phyloP scores from a whole-genome alignment of 2,888 invertebrate species.

The Cosmia pyralina region DNA sequence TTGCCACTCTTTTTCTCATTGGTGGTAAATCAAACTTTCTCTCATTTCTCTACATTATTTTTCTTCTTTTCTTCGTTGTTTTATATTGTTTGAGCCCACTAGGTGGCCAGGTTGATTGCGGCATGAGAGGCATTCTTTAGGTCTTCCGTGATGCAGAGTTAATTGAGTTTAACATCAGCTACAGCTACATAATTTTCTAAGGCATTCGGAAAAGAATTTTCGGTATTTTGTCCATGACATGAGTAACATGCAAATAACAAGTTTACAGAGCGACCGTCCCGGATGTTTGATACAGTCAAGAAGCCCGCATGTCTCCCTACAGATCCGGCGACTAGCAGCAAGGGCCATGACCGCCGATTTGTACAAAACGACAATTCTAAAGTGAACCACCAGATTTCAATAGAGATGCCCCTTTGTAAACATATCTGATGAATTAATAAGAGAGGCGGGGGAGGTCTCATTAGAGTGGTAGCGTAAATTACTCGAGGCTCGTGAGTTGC shows the following conservation, averaged over 20 bases:
- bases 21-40: not conserved
- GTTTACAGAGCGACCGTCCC: constrained; percentile 65
- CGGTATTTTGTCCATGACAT: constrained; percentile 36
- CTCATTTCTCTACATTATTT: not conserved
- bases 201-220: constrained; percentile 3
- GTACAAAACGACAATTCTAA: constrained; percentile 76
- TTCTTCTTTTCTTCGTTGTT: not conserved
- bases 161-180: not conserved
- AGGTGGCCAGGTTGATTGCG: too few relatives aligned
- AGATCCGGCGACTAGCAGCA: constrained; percentile 73
- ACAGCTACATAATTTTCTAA: not conserved
- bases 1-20: not conserved
- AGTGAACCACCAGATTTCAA: constrained; percentile 73
- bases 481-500: constrained; percentile 78
- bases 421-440: constrained; percentile 70
- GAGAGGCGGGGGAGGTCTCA: constrained; percentile 73
- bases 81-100: too few relatives aligned
- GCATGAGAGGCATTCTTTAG: too few relatives aligned
- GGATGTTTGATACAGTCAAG: constrained; percentile 76
- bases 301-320: constrained; percentile 79
- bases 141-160: not conserved
- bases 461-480: constrained; percentile 80
- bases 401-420: constrained; percentile 68
- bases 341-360: constrained; percentile 80
- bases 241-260: constrained; percentile 30